A percentile compares a stretch with the other conserved stretches of the same genome.
These are phyloP conservation scores for Rhyacichthys aspro DNA, from an alignment of 2,797 vertebrate species.

Conservation along the genomic window DNA sequence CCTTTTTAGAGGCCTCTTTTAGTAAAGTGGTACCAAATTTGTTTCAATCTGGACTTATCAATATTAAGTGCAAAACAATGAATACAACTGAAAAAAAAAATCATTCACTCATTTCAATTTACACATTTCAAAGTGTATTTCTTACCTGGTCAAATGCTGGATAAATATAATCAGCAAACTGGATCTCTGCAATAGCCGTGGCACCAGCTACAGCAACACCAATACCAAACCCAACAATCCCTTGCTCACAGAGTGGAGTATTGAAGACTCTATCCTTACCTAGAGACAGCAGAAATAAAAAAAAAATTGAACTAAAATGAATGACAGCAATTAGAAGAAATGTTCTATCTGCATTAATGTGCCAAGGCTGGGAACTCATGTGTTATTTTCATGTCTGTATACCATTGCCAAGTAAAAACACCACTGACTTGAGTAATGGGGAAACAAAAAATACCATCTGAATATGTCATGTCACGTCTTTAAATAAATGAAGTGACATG, in stretches of 20 bases:
- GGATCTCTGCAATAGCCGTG: conserved; percentile 97
- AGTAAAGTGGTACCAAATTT: too few relatives aligned
- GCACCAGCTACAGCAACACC: conserved; percentile 91
- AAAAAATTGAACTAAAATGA: background rate
- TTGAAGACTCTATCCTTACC: conserved; percentile 99
- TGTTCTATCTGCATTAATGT: too few relatives aligned
- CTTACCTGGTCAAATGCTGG: conserved; percentile 98
- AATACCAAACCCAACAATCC: conserved; percentile 98
- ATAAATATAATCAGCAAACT: conserved; percentile 98
- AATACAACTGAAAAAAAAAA: too few relatives aligned
- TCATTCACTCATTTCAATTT: too few relatives aligned
- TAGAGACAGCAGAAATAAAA: conserved; percentile 46
- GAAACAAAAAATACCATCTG: conserved; percentile 15
- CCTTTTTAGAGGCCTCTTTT: too few relatives aligned
- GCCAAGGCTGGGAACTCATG: too few relatives aligned
- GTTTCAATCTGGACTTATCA: too few relatives aligned
- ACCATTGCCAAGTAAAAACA: background rate
- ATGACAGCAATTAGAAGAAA: background rate
- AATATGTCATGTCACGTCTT: conserved; percentile 28
- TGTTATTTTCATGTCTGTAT: conserved; percentile 3
- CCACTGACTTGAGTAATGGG: conserved; percentile 19
- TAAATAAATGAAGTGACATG: conserved; percentile 50
- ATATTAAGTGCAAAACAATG: too few relatives aligned
- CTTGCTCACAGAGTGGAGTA: conserved; percentile 97
- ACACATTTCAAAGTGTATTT: background rate